Evolutionary conservation across 2,113 vertebrate genomes (phyloP).

Genomic region (Scortum barcoo): DNA sequence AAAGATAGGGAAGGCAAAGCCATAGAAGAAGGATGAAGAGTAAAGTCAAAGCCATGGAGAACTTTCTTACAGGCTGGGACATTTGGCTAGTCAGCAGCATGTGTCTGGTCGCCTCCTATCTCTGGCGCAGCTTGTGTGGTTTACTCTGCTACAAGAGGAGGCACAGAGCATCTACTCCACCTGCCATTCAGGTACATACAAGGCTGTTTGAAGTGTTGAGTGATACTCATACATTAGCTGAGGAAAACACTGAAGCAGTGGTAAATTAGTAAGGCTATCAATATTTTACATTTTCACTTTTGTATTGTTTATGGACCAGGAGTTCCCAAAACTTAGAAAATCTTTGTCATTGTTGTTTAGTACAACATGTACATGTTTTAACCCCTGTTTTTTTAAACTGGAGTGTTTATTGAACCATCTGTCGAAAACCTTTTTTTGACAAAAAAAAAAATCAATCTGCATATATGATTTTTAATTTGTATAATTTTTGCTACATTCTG

Average conservation of each 20-base stretch:
- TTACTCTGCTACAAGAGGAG: conserved; percentile 83
- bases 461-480: no score
- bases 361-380: no score
- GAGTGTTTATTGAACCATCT: no score
- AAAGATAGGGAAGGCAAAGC: conserved; percentile 28
- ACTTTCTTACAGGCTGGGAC: conserved; percentile 82
- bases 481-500: no score
- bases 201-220: conserved; percentile 7
- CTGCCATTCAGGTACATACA: conserved; percentile 88
- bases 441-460: no score
- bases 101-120: conserved; percentile 86
- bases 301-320: neutral
- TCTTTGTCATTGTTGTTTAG: no score
- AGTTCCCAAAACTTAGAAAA: neutral
- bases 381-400: no score
- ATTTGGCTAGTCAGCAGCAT: conserved; percentile 88
- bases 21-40: conserved; percentile 47
- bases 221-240: neutral
- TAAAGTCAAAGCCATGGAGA: conserved; percentile 78
- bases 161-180: conserved; percentile 74
- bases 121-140: conserved; percentile 87
- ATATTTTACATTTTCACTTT: neutral
- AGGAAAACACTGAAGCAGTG: neutral
- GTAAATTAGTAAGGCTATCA: no score
- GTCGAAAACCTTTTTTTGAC: no score